Base-by-base conservation (phyloP, 2,888 invertebrate genomes). In the Rhagophthalmus giganteus region DNA sequence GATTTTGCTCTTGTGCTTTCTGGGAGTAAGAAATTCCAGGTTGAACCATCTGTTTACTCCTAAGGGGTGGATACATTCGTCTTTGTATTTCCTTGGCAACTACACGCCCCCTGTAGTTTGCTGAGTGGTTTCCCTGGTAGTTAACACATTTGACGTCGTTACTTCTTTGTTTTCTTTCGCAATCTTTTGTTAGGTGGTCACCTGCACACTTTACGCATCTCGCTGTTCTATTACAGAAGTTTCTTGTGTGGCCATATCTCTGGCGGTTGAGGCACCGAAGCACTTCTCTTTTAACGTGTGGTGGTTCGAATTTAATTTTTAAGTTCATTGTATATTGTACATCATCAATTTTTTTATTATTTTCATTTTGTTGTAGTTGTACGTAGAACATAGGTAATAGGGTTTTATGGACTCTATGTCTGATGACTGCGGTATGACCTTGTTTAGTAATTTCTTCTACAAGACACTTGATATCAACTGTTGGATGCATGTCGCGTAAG, bases 161-260 rank as follows among this genome's bases (percentile, higher is more conserved):
- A 13, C 32, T 32, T 32, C 32, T 32, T 10, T 32, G 14, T 12
- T 31, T 30, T 2, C 32, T 4, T 12, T 34, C 25, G 13, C 41
- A 41, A n/a, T 47, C n/a, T 11, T 38, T 41, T 1, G 41, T 31
- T 30, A 35, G 20, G 20, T 53, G 47, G 0, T 37, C 32, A 10
- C 28, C 41, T 4, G 52, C 52, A 16, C 47, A 53, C 26, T 41
- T 33, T 15, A 53, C 40, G 12, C 52, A 53, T 13, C 32, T 37
- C 10, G 33, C 37, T 1, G 7, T 35, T 9, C 25, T 35, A 4
- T 37, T 27, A 8, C 52, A 47, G 10, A 31, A 53, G 11, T 34
- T 35, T 16, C 37, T 47, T 10, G 37, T 26, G 25, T 53, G 47
- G 1, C 47, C 47, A 11, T 34, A 53, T 11, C 26, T 27, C 12